phyloP scores from a whole-genome alignment of 2,888 invertebrate genomes.

The Glyphotaelius pellucidus region DNA sequence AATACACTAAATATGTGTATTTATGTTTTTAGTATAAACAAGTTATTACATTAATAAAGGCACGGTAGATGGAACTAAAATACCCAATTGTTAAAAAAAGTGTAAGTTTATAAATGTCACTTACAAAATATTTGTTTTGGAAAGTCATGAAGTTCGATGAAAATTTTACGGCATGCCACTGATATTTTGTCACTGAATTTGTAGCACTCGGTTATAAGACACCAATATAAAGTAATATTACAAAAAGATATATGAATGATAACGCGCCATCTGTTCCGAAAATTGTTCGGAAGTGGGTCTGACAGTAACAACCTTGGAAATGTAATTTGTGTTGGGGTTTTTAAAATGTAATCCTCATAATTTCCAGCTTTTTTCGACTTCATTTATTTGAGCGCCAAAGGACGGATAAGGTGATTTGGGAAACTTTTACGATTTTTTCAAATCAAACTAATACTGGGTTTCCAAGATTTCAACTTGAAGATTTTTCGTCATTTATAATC shows the following conservation, averaged over 20 bases:
- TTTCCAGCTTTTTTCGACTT: not conserved
- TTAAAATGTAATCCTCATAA: not conserved
- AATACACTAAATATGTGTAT: too few relatives aligned
- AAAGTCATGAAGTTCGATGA: not conserved
- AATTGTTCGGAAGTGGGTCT: conserved; percentile 19
- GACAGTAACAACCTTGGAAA: conserved; percentile 20
- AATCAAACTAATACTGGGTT: not conserved
- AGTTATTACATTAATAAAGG: too few relatives aligned
- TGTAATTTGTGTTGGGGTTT: not conserved
- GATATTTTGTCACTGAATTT: not conserved
- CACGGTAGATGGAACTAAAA: too few relatives aligned
- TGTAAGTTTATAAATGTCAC: not conserved
- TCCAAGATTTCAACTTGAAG: not conserved
- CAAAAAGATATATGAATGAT: not conserved
- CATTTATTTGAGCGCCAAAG: not conserved
- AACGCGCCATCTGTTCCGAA: not conserved
- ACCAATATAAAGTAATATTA: not conserved
- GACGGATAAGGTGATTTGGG: not conserved
- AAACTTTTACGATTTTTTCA: not conserved
- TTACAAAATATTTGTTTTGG: not conserved
- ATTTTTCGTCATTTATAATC: not conserved
- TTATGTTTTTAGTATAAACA: too few relatives aligned
- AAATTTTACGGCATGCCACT: not conserved
- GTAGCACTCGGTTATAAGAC: not conserved
- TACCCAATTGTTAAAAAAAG: too few relatives aligned